These are phyloP conservation scores for Sicus ferrugineus DNA, from an alignment of 2,888 invertebrate genomes.

Conservation along the genomic window DNA sequence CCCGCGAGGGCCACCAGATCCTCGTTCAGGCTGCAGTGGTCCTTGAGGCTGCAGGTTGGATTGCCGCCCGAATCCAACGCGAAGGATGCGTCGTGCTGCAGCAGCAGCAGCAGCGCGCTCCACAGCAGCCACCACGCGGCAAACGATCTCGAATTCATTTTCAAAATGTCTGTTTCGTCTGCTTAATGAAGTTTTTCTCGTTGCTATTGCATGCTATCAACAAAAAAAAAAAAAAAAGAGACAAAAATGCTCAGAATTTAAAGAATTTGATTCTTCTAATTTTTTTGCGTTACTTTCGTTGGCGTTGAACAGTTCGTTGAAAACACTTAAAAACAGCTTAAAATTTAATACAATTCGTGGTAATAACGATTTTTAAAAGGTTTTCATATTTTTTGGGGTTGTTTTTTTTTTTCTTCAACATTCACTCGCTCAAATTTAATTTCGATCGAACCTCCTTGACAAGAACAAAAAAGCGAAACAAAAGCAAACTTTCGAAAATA, in stretches of 20 bases:
- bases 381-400: too few relatives aligned
- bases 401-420: not conserved
- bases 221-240: too few relatives aligned
- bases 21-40: slow-evolving; percentile 57
- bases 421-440: not conserved
- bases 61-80: slow-evolving; percentile 44
- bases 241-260: too few relatives aligned
- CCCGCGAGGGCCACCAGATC: slow-evolving; percentile 46
- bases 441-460: too few relatives aligned
- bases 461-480: too few relatives aligned
- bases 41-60: slow-evolving; percentile 59
- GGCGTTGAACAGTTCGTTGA: not conserved
- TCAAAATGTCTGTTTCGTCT: not conserved
- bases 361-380: too few relatives aligned
- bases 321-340: too few relatives aligned
- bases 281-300: not conserved
- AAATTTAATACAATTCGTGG: too few relatives aligned
- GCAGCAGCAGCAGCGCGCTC: not conserved
- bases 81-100: not conserved
- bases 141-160: not conserved
- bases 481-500: slow-evolving; percentile 9
- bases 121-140: not conserved
- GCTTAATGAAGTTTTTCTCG: not conserved
- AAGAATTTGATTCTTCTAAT: not conserved
- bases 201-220: not conserved